Evolutionary conservation across 2,113 vertebrate species (phyloP).

Genomic region (Struthidea cinerea): DNA sequence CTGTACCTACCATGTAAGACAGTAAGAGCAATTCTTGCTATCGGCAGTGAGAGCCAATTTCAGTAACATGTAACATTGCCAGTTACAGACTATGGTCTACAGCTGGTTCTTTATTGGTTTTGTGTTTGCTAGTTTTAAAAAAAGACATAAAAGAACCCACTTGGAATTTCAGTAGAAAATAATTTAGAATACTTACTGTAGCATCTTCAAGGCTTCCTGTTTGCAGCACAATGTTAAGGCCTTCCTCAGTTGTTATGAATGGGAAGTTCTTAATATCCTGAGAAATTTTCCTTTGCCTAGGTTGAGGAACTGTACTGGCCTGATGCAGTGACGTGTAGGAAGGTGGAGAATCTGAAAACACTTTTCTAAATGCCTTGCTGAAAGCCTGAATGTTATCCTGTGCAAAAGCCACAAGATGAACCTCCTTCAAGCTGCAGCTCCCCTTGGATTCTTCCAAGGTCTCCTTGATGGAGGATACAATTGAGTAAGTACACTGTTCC

Average conservation of each 20-base stretch:
- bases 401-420: slow-evolving; percentile 78
- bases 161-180: not conserved
- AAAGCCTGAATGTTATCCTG: slow-evolving; percentile 66
- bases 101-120: not conserved
- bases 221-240: slow-evolving; percentile 69
- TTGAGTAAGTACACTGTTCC: slow-evolving; percentile 54
- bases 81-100: not conserved
- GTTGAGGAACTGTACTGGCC: not conserved
- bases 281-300: not conserved
- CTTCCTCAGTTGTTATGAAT: slow-evolving; percentile 68
- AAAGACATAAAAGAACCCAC: not conserved
- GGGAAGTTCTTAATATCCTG: not conserved
- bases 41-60: not conserved
- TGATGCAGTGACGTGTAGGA: rapidly evolving
- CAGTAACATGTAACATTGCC: not conserved
- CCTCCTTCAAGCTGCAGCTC: slow-evolving; percentile 58
- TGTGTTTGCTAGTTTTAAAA: not conserved
- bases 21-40: not conserved
- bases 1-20: not conserved
- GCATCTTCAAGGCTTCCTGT: slow-evolving; percentile 75
- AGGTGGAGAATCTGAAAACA: slow-evolving; percentile 28
- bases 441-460: slow-evolving; percentile 31
- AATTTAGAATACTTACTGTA: slow-evolving; percentile 69
- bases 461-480: slow-evolving; percentile 75
- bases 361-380: slow-evolving; percentile 56